Evolutionary conservation across 2,888 invertebrate species (phyloP), one percentile per base, ranked within the genome.

Genomic region (Hesperia comma): DNA sequence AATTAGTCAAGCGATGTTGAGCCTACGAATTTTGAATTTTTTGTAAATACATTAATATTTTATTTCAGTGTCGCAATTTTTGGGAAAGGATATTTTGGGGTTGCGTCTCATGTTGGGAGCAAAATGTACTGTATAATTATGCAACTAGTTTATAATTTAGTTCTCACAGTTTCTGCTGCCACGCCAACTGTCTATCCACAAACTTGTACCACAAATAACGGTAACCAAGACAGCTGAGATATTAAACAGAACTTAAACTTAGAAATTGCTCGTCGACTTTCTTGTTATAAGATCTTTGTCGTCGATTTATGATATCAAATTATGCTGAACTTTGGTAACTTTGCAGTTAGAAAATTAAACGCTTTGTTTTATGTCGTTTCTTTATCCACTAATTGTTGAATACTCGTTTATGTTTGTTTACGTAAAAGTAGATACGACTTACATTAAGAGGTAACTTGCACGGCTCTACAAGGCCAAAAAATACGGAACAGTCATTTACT

Each of bases 201-300:
- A 56, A 56, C 40, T 56, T 56, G 1, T 6, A 14, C 56, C 56
- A 56, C 40, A 56, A 56, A 56, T 56, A 56, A 56, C 56, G 19
- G 19, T 40, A 56, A 40, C 37, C 40, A 14, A 40, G 40, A 19
- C 40, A 19, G 56, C 7, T 12, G 37, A 19, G 19, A 40, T 40
- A 19, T 56, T 19, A 33, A 55, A 55, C 37, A 56, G 56, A 56
- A 56, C 56, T 40, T 56, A 14, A 56, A 56, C 56, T 56, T 56
- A 12, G 56, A 37, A 56, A 56, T 37, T 56, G 56, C 40, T 56
- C 12, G 32, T 32, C 56, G 56, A 37, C 40, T 56, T 40, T 55
- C 56, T 37, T 56, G 56, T 56, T 56, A 15, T 56, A 56, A 40
- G 56, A 56, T 40, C 17, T 40, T 56, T 40, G 14, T 37, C 17